Evolutionary conservation across 2,113 vertebrate species (phyloP).

Genomic region (Antennarius striatus): DNA sequence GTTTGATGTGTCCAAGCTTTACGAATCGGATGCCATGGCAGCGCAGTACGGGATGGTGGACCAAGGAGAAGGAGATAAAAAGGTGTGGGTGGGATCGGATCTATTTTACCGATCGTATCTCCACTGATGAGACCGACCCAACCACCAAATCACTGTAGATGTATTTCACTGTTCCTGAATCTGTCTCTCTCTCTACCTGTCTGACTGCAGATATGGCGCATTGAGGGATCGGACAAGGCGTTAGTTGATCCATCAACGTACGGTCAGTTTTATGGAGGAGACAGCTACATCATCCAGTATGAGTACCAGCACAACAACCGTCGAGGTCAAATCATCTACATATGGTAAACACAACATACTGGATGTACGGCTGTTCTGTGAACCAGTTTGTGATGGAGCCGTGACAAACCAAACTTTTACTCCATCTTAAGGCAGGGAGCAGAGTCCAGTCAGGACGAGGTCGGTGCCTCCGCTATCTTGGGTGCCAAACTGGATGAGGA

Average conservation of each 20-base stretch:
- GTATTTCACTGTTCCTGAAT: neutral
- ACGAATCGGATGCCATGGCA: conserved; percentile 86
- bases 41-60: conserved; percentile 92
- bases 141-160: neutral
- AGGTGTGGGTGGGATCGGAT: conserved; percentile 62
- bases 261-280: conserved; percentile 90
- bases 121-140: neutral
- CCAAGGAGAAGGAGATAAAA: conserved; percentile 82
- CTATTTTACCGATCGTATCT: neutral
- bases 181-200: neutral
- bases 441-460: conserved; percentile 87
- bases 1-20: conserved; percentile 84
- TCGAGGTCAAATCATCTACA: conserved; percentile 88
- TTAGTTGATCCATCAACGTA: conserved; percentile 68
- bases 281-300: conserved; percentile 91
- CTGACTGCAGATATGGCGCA: conserved; percentile 86
- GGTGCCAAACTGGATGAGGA: conserved; percentile 84
- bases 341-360: conserved; percentile 81
- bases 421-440: conserved; percentile 84
- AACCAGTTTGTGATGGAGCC: neutral
- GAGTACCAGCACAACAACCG: conserved; percentile 76
- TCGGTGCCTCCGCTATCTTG: conserved; percentile 82
- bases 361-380: no score
- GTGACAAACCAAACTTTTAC: no score
- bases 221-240: conserved; percentile 86